phyloP scores from a whole-genome alignment of 1,140 invertebrate genomes.

The Wiebesia pumilae region DNA sequence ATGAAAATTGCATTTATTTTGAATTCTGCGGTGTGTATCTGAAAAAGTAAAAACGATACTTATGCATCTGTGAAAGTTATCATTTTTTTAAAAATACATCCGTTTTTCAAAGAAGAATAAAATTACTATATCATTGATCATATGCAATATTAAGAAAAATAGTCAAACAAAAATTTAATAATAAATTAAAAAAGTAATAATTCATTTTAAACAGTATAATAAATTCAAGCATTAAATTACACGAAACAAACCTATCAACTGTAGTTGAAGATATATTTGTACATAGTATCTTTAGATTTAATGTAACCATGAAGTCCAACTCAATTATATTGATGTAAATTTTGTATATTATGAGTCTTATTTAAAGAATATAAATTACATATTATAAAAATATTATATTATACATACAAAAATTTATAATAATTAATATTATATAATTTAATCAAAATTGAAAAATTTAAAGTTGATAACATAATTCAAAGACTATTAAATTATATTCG shows the following conservation, averaged over 20 bases:
- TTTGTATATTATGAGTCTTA: background rate
- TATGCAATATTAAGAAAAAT: conserved; percentile 14
- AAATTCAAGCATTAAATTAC: background rate
- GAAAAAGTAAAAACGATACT: background rate
- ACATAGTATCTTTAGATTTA: conserved; percentile 60
- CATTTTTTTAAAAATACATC: conserved; percentile 15
- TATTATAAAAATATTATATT: too few species aligned
- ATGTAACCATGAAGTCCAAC: conserved; percentile 60
- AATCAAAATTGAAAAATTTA: too few species aligned
- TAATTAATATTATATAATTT: too few species aligned
- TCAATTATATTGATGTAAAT: conserved; percentile 55
- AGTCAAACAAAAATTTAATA: conserved; percentile 40
- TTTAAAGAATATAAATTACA: background rate
- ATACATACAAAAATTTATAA: too few species aligned
- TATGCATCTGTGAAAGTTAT: conserved; percentile 28
- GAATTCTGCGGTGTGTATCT: background rate
- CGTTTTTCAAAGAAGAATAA: conserved; percentile 33
- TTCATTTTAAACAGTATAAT: background rate
- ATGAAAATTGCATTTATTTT: background rate
- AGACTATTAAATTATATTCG: too few species aligned
- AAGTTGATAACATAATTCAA: too few species aligned
- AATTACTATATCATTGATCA: conserved; percentile 7
- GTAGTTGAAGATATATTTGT: conserved; percentile 60
- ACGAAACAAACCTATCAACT: conserved; percentile 18
- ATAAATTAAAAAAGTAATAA: conserved; percentile 10